Conservation (phyloP, 2,797 vertebrate genomes). For the Cephalopachus bancanus region DNA sequence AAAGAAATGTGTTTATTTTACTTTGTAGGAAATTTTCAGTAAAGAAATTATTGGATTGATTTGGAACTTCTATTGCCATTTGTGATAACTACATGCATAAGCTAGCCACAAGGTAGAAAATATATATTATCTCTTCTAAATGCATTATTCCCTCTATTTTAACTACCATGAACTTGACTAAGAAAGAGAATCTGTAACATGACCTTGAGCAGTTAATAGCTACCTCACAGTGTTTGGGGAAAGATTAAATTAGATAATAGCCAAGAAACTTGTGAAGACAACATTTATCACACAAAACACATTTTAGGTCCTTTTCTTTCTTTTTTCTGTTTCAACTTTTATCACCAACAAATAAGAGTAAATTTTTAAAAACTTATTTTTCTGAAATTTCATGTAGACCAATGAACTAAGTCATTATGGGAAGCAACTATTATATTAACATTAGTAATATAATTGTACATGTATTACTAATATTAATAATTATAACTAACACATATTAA, state of each 20-base stretch:
- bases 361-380: neutral
- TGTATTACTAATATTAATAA: neutral
- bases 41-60: neutral
- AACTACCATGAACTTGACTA: neutral
- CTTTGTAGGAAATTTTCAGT: neutral
- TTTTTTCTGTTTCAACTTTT: neutral
- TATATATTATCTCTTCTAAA: neutral
- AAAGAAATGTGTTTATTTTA: neutral
- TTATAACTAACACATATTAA: neutral
- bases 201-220: neutral
- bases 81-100: neutral
- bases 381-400: neutral
- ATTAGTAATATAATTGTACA: neutral
- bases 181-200: neutral
- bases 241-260: neutral
- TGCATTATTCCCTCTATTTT: neutral
- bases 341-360: neutral
- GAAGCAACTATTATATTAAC: neutral
- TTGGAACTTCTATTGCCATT: neutral
- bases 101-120: neutral
- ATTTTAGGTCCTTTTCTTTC: neutral
- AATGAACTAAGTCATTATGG: neutral
- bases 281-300: neutral
- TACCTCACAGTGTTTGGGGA: neutral
- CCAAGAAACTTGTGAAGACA: neutral